Percentiles rank a stretch among this genome's conserved stretches.
phyloP scores from a whole-genome alignment of 2,888 invertebrate species.

The Folsomia candida region DNA sequence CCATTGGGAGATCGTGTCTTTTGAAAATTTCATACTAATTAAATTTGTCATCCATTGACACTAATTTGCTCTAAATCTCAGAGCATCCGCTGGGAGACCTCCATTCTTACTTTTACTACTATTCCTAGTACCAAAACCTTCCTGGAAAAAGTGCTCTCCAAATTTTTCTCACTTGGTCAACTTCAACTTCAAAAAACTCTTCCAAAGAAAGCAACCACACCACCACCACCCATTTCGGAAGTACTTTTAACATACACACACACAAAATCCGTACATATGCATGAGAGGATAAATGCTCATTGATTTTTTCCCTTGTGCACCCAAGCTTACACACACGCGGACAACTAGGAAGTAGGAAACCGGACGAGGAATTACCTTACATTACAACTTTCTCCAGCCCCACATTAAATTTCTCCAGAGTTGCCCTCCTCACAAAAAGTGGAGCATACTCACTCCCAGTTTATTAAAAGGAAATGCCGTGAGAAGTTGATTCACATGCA shows the following conservation, averaged over 20 bases:
- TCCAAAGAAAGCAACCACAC: no score
- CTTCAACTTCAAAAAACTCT: no score
- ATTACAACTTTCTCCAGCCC: conserved; percentile 3
- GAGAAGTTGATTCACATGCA: conserved; percentile 49
- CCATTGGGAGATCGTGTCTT: no score
- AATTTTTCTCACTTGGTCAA: background rate
- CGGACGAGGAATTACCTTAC: conserved; percentile 5
- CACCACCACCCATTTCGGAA: conserved; percentile 1
- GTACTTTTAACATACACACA: background rate
- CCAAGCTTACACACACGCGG: background rate
- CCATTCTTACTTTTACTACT: background rate
- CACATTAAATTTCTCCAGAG: background rate
- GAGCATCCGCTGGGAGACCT: no score
- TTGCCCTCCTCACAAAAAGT: background rate
- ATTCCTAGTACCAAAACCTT: background rate
- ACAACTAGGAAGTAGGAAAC: conserved; percentile 4
- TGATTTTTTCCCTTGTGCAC: background rate
- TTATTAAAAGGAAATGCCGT: conserved; percentile 42
- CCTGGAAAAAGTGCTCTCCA: background rate
- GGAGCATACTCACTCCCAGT: background rate
- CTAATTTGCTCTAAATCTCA: no score
- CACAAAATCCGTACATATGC: background rate
- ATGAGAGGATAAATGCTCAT: background rate
- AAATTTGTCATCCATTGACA: no score
- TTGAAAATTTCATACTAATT: no score